These are phyloP conservation scores for Neocloeon triangulifer DNA, from an alignment of 1,140 invertebrate genomes.

Conservation along the genomic window DNA sequence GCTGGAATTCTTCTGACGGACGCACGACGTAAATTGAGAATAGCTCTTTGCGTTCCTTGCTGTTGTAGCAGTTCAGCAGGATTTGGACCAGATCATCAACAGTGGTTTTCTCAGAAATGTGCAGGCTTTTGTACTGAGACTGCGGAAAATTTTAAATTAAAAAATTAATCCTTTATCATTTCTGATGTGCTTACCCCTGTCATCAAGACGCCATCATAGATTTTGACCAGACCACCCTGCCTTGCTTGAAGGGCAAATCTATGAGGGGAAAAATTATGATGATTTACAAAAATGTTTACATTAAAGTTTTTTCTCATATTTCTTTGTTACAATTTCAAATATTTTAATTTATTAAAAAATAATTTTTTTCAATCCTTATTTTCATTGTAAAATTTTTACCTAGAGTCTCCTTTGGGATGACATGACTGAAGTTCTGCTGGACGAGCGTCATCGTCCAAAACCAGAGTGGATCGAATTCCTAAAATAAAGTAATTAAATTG, in stretches of 20 bases:
- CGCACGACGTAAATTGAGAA: conserved; percentile 72
- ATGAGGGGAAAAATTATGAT: conserved; percentile 17
- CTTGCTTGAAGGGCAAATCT: conserved; percentile 69
- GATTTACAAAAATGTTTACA: too few species aligned
- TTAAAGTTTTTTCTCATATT: too few species aligned
- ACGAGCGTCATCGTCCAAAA: conserved; percentile 66
- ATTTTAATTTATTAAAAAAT: background rate
- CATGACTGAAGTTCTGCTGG: conserved; percentile 75
- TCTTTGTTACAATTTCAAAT: background rate
- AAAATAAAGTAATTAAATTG: too few species aligned
- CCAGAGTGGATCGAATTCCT: conserved; percentile 57
- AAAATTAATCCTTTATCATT: too few species aligned
- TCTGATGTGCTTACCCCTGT: conserved; percentile 48
- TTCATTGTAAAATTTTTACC: conserved; percentile 24
- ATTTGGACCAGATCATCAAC: conserved; percentile 71
- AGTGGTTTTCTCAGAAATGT: conserved; percentile 74
- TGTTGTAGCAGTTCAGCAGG: conserved; percentile 64
- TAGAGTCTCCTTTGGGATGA: conserved; percentile 74
- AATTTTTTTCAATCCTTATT: too few species aligned
- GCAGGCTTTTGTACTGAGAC: conserved; percentile 77
- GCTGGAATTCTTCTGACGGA: conserved; percentile 48
- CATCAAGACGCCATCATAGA: conserved; percentile 75
- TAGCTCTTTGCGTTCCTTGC: conserved; percentile 53
- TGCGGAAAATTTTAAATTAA: conserved; percentile 16
- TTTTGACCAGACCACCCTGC: conserved; percentile 65